These are phyloP conservation scores for Cryptotis parvus DNA, from an alignment of 2,113 vertebrate species.

Conservation along the genomic window DNA sequence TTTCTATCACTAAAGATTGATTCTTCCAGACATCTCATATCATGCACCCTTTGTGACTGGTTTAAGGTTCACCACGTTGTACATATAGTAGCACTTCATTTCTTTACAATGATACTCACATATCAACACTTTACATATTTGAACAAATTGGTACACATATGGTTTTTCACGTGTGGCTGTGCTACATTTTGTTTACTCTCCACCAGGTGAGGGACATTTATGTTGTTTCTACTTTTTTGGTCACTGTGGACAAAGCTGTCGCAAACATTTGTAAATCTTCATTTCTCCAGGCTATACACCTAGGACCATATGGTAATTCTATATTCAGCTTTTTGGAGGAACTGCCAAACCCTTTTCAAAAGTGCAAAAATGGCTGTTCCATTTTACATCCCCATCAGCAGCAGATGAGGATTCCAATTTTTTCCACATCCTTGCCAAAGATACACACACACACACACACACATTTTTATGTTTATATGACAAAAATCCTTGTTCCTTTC, in stretches of 20 bases:
- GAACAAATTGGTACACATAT: no score
- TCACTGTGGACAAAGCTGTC: not conserved
- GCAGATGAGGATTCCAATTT: not conserved
- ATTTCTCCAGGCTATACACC: not conserved
- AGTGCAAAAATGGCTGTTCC: not conserved
- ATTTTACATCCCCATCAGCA: not conserved
- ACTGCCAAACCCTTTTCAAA: not conserved
- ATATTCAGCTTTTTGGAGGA: slow-evolving; percentile 13
- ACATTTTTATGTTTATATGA: not conserved
- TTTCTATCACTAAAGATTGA: not conserved
- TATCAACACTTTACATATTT: not conserved
- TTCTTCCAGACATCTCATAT: not conserved
- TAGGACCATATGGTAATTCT: not conserved
- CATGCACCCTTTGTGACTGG: no score
- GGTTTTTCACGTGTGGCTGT: not conserved
- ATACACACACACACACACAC: not conserved
- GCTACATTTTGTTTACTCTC: not conserved
- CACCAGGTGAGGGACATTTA: not conserved
- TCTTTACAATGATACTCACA: not conserved
- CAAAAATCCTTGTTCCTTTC: not conserved
- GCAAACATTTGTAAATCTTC: not conserved
- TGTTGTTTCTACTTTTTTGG: not conserved
- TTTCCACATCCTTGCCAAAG: not conserved
- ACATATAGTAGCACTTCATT: rapidly evolving
- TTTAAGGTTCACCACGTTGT: not conserved